These are phyloP conservation scores for Octomys mimax DNA, from an alignment of 2,797 vertebrate species.

Conservation along the genomic window DNA sequence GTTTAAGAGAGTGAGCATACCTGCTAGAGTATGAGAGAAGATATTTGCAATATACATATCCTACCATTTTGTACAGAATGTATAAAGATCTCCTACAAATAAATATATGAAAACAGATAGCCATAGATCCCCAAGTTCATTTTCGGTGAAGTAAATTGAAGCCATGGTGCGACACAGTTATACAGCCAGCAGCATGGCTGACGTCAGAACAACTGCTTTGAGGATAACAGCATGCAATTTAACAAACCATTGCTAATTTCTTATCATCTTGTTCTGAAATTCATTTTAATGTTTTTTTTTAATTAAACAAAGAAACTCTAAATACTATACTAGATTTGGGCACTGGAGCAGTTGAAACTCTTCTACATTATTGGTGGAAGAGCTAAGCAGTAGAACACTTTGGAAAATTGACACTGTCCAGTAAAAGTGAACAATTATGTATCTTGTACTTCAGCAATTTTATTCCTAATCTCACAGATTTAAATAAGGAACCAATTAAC, in stretches of 20 bases:
- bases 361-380: neutral
- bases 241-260: too few relatives aligned
- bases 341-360: neutral
- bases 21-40: neutral
- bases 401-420: conserved; percentile 29
- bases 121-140: neutral
- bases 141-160: conserved; percentile 37
- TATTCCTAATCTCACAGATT: neutral
- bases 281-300: too few relatives aligned
- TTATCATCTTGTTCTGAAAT: too few relatives aligned
- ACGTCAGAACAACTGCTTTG: neutral
- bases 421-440: neutral
- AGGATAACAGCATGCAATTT: too few relatives aligned
- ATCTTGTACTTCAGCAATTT: conserved; percentile 1
- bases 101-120: neutral
- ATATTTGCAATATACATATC: neutral
- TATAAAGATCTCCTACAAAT: neutral
- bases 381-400: neutral
- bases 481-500: neutral
- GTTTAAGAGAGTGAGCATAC: neutral
- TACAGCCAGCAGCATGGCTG: neutral
- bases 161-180: neutral
- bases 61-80: neutral
- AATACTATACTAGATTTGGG: conserved; percentile 3
- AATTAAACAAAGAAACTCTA: conserved; percentile 7